Conservation (phyloP, 2,113 vertebrate genomes). For the Gallinago jamesoni region DNA sequence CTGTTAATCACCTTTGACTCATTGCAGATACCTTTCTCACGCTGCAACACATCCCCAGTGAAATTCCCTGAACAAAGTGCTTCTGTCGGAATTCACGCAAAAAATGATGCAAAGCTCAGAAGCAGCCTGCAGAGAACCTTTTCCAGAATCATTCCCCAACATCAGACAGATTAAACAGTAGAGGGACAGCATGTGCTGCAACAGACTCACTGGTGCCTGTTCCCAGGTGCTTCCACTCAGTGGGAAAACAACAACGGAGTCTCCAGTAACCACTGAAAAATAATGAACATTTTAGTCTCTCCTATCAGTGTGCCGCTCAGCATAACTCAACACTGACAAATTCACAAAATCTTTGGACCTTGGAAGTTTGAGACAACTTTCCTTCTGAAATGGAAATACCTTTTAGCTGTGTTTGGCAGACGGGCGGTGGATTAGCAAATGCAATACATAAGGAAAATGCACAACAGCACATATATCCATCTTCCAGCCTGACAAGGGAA, state of each 20-base stretch:
- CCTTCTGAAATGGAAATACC: slow-evolving; percentile 14
- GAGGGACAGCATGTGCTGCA: not conserved
- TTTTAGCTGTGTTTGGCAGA: not conserved
- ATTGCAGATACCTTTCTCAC: not conserved
- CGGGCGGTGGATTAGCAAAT: not conserved
- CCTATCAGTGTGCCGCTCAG: not conserved
- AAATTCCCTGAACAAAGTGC: not conserved
- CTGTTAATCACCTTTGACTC: not conserved
- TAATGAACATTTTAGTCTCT: not conserved
- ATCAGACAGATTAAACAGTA: not conserved
- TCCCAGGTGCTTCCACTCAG: slow-evolving; percentile 5
- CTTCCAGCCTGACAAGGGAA: not conserved
- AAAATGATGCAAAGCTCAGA: not conserved
- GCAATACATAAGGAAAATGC: not conserved
- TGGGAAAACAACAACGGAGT: not conserved
- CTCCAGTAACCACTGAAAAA: not conserved
- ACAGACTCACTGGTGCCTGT: not conserved
- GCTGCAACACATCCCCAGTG: not conserved
- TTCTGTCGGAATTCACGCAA: not conserved
- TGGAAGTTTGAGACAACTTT: slow-evolving; percentile 15
- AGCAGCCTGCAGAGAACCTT: not conserved
- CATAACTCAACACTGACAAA: not conserved
- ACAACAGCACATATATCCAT: not conserved
- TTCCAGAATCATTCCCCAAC: not conserved
- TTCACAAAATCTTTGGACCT: not conserved